Evolutionary conservation across 2,888 invertebrate species (phyloP).

Genomic region (Alviniconcha strummeri): DNA sequence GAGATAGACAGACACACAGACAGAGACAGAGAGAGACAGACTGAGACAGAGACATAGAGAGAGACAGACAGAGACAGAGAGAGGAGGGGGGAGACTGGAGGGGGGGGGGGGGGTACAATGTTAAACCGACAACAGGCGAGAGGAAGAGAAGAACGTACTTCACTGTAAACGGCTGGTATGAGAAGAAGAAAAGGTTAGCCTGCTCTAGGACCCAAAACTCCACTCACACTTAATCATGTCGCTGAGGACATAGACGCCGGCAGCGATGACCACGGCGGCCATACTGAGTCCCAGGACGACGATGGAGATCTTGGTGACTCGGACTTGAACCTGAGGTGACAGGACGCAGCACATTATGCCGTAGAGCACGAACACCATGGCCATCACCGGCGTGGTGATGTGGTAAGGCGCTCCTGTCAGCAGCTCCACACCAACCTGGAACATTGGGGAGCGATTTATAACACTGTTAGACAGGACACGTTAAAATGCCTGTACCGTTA

Average conservation of each 20-base stretch:
- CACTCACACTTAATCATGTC: slow-evolving; percentile 44
- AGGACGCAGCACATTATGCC: slow-evolving; percentile 43
- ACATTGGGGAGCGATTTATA: neutral
- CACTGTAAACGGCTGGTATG: too few species aligned
- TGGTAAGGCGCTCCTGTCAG: slow-evolving; percentile 49
- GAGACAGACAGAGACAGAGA: too few species aligned
- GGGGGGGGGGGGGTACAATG: too few species aligned
- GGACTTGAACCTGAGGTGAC: slow-evolving; percentile 38
- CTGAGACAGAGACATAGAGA: too few species aligned
- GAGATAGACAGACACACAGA: too few species aligned
- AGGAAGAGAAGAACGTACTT: too few species aligned
- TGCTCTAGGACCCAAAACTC: neutral
- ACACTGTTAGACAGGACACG: too few species aligned
- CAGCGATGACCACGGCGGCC: slow-evolving; percentile 46
- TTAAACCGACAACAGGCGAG: too few species aligned
- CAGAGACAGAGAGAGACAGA: too few species aligned
- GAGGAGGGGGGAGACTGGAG: too few species aligned
- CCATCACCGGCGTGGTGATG: slow-evolving; percentile 46
- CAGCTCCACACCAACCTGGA: slow-evolving; percentile 47
- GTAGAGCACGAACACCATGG: slow-evolving; percentile 44
- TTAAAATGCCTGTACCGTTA: slow-evolving; percentile 31
- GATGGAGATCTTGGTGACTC: slow-evolving; percentile 40
- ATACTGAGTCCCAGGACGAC: slow-evolving; percentile 44
- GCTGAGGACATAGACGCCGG: slow-evolving; percentile 44
- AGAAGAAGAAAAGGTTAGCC: too few species aligned